Base-by-base conservation (phyloP, 2,113 vertebrate genomes). In the Candoia aspera region DNA sequence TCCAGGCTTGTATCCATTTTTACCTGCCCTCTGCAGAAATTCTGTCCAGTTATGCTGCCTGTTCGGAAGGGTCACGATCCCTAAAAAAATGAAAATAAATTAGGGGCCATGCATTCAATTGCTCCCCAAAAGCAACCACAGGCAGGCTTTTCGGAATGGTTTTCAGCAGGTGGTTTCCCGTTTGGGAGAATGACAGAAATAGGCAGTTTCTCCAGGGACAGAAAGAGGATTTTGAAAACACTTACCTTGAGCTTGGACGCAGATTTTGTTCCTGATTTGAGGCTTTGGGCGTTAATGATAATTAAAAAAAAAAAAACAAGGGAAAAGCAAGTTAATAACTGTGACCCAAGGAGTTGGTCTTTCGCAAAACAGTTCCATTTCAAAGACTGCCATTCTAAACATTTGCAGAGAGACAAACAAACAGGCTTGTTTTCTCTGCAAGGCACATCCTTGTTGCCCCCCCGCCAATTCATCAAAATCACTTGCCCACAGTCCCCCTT, bases 201-300 rank as follows among this genome's bases (percentile, higher is more conserved):
- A 79, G 68, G 68, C 37, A 79, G 8, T 6, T 37, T 73, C 15
- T 37, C n/a, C 68, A 37, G n/a, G 68, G 53, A n/a, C 10, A 24
- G 29, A 86, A 64, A 64, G 8, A 85, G 10, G 42, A 86, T 86
- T 86, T 88, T 89, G 8, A 85, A 11, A 92, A 54, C 9, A 87
- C 97, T 98, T 96, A 99, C 99, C 99, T 99, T 99, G 99, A 84
- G 97, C 97, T 90, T 99, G 99, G 26, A 99, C 97, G 26, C 97
- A 96, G 83, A 99, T 98, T 97, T 99, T 98, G 91, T 94, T 97
- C 95, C 96, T 96, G 24, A 97, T 97, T 59, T 97, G 97, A 1
- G 98, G 98, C 99, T 99, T 96, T 57, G 96, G 97, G 54, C 95
- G 92, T 95, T 24, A 95, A 90, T 79, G 49, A 29, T 8, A 53